Base-by-base conservation (phyloP, 2,888 invertebrate species). In the Parnassius mnemosyne region DNA sequence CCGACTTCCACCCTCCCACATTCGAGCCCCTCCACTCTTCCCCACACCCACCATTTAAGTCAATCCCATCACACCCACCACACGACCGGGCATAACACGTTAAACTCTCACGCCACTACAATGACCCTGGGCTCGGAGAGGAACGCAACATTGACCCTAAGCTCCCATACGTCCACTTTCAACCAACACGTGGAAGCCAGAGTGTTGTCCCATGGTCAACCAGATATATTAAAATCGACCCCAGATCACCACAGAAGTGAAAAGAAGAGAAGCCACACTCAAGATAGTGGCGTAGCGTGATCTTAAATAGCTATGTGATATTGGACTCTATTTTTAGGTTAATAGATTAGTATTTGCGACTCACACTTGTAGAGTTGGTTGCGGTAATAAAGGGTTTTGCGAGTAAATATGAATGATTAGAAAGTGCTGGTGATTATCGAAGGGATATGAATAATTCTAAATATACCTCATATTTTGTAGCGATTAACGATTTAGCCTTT, bases 151-250 rank as follows among this genome's bases (percentile, higher is more conserved):
- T 64, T 90, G 0, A 91, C 92, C 0, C 78, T 87, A 0, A 85
- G 85, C 65, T 90, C 91, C 0, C 88, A 88, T 60, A 80, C 89
- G 0, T 88, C 89, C 0, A 83, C 85, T 0, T 85, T 84, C 69
- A 82, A 78, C 67, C 83, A 79, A 9, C 80, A 82, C 50, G 68
- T 72, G 0, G 84, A 84, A 11, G 77, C 79, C 0, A 69, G 85
- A 7, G 79, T 81, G 0, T 65, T 85, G 1, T 86, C 90, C 0
- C 91, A 93, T 66, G 94, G 94, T 34, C 95, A 96, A 79, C 97
- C 97, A 2, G 97, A 97, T 79, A 96, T 97, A 71, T 84, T 97
- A 51, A 97, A 97, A 79, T 96, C 96, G 12, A 97, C 96, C 3
- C 97, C 97, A 9, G 97, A 97, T 80, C 97, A 96, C 80, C 95